These are phyloP conservation scores for Leptinotarsa lineolata DNA, from an alignment of 1,140 invertebrate genomes.

Conservation along the genomic window DNA sequence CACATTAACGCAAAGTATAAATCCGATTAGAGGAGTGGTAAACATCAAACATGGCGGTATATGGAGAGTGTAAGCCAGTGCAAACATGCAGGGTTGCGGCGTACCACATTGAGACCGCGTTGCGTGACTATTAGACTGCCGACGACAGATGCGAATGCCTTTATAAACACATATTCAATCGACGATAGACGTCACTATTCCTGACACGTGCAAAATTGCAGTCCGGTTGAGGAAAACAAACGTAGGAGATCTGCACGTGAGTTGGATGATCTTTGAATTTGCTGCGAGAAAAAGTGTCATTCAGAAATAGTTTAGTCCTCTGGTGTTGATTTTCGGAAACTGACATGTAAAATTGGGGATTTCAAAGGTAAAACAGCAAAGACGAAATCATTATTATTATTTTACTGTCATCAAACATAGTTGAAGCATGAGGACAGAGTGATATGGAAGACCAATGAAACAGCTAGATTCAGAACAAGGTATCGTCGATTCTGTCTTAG, in stretches of 20 bases:
- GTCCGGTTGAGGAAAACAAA: neutral
- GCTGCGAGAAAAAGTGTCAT: too few relatives aligned
- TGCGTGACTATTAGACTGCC: neutral
- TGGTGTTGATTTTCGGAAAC: too few relatives aligned
- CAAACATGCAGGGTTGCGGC: neutral
- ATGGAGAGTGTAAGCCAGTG: neutral
- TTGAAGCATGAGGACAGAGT: too few relatives aligned
- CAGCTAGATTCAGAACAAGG: too few relatives aligned
- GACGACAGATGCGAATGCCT: neutral
- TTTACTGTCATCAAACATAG: too few relatives aligned
- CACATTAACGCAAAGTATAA: neutral
- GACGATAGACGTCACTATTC: neutral
- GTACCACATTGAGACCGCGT: neutral
- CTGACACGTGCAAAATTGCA: neutral
- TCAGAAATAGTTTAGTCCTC: too few relatives aligned
- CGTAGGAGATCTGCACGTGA: neutral
- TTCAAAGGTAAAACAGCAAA: too few relatives aligned
- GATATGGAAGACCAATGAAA: too few relatives aligned
- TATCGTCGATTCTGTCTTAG: too few relatives aligned
- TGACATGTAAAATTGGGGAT: too few relatives aligned
- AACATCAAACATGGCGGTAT: neutral
- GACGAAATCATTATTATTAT: too few relatives aligned
- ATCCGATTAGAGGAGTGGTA: neutral
- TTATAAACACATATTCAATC: constrained; percentile 6
- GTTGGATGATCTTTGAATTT: neutral